Percentiles rank a stretch among this genome's conserved stretches.
These are phyloP conservation scores for Lordiphosa stackelbergi DNA, from an alignment of 1,140 invertebrate species.

Conservation along the genomic window DNA sequence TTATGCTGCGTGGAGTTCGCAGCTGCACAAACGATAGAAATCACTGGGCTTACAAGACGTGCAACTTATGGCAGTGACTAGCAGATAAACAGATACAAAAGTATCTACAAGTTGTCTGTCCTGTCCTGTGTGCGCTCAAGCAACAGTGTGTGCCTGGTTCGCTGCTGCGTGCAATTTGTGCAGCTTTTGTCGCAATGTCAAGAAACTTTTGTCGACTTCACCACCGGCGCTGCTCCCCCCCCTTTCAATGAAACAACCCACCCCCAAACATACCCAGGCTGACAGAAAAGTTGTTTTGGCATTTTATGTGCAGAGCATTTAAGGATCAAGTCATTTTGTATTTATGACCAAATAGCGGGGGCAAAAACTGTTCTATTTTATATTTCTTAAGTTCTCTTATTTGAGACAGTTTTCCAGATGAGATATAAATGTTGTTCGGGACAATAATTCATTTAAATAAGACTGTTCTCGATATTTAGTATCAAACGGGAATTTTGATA, in stretches of 20 bases:
- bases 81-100: slow-evolving; percentile 46
- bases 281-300: slow-evolving; percentile 44
- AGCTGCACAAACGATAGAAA: slow-evolving; percentile 52
- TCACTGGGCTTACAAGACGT: slow-evolving; percentile 35
- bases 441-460: too few relatives aligned
- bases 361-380: not conserved
- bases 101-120: slow-evolving; percentile 48
- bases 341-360: slow-evolving; percentile 30
- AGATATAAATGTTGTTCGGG: too few relatives aligned
- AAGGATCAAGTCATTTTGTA: slow-evolving; percentile 37
- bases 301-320: slow-evolving; percentile 46
- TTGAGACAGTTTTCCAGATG: too few relatives aligned
- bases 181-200: slow-evolving; percentile 55
- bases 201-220: slow-evolving; percentile 34
- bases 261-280: slow-evolving; percentile 12
- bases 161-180: slow-evolving; percentile 33
- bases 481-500: too few relatives aligned
- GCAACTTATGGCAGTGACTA: slow-evolving; percentile 40
- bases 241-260: not conserved
- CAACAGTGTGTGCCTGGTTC: slow-evolving; percentile 21
- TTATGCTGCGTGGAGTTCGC: slow-evolving; percentile 50
- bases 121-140: slow-evolving; percentile 9
- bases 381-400: too few relatives aligned
- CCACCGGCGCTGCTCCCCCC: too few relatives aligned
- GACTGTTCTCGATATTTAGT: too few relatives aligned